Conservation (phyloP, 2,888 invertebrate species). For the Iphiclides podalirius region DNA sequence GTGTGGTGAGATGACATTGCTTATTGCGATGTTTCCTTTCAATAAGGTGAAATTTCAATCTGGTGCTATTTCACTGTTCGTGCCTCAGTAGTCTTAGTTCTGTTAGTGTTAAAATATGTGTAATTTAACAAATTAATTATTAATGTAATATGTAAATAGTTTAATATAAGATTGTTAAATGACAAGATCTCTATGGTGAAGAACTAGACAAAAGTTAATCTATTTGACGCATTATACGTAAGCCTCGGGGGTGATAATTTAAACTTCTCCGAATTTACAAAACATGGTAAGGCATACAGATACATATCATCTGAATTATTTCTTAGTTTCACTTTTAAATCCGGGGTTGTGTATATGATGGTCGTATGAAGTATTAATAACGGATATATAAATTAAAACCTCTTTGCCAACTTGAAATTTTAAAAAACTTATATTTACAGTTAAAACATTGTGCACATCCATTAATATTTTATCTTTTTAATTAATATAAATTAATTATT, state of each 20-base stretch:
- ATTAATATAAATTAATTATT: not conserved
- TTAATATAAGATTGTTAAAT: slow-evolving; percentile 19
- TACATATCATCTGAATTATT: not conserved
- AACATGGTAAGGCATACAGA: too few species aligned
- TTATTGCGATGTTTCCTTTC: slow-evolving; percentile 22
- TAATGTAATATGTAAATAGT: slow-evolving; percentile 14
- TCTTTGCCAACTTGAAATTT: not conserved
- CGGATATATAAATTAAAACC: too few species aligned
- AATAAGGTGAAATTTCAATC: slow-evolving; percentile 40
- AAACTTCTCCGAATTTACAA: slow-evolving; percentile 23
- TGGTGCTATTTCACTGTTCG: slow-evolving; percentile 75
- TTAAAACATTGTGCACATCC: too few species aligned
- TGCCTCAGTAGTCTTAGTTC: slow-evolving; percentile 59
- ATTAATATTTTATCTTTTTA: not conserved
- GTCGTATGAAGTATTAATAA: too few species aligned
- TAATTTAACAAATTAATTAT: slow-evolving; percentile 32
- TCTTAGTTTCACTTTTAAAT: not conserved
- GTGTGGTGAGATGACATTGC: too few species aligned
- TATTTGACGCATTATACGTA: not conserved
- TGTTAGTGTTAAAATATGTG: slow-evolving; percentile 35
- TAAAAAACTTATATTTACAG: too few species aligned
- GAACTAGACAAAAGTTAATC: not conserved
- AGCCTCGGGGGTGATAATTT: not conserved
- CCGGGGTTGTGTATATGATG: not conserved
- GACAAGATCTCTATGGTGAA: slow-evolving; percentile 19